Base-by-base conservation (phyloP, 2,113 vertebrate genomes). In the Lepus americanus region DNA sequence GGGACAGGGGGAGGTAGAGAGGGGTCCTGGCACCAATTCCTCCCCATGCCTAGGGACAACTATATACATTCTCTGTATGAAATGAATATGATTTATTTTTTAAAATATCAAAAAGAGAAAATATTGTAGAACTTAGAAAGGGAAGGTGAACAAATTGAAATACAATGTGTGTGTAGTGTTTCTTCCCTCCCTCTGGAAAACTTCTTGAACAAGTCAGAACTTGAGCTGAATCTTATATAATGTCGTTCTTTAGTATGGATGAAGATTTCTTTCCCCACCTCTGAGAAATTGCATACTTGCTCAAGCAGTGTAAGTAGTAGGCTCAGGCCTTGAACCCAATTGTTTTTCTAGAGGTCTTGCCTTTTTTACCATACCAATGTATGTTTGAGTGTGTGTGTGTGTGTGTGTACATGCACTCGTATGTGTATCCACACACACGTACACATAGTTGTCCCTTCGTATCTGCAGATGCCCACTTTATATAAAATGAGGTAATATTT, bases 121-220 rank as follows among this genome's bases (percentile, higher is more conserved):
- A 23, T 90, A 16, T 29, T 79, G 0, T 55, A 93, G 72, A 95
- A 92, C 70, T 87, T 94, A 22, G 63, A 81, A 96, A 83, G 14
- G 36, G 33, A 91, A 83, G 53, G 67, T 92, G 74, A 90, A 8
- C 25, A 87, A 89, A 92, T 77, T 72, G 78, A 92, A 95, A 87
- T 87, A 72, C 23, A 70, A 86, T 80, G 13, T 93, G 67, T 83
- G 1, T 64, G n/a, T 19, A 63, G 25, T 76, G 49, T 10, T 89
- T 91, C 44, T 73, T 93, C 93, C 20, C 20, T 85, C 4, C 83
- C 72, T 9, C 20, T 89, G 81, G 33, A 94, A 85, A 74, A 13
- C 33, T 95, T 95, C 7, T 13, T 94, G 39, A 20, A 95, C 72
- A 29, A 92, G 63, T 31, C 82, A 78, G 44, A 78, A 61, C 5